Percentiles rank a stretch among this genome's conserved stretches.
Evolutionary conservation across 2,797 vertebrate genomes (phyloP).

Genomic region (Arremon aurantiirostris): DNA sequence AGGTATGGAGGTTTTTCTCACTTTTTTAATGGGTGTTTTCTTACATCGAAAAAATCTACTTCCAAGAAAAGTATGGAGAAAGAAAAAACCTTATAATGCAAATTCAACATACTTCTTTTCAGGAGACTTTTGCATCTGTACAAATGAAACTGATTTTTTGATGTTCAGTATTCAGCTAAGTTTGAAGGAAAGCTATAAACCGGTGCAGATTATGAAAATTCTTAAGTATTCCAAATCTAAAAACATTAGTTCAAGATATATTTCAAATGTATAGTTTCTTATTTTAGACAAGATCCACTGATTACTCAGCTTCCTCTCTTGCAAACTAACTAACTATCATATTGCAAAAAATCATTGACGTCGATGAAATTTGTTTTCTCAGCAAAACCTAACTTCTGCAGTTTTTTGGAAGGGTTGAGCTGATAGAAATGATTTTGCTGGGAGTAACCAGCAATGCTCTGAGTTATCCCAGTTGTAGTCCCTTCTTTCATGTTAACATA

Average conservation of each 20-base stretch:
- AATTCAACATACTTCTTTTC: not conserved
- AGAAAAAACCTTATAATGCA: not conserved
- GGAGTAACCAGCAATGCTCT: not conserved
- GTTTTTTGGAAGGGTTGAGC: not conserved
- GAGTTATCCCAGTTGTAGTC: not conserved
- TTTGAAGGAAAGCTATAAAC: not conserved
- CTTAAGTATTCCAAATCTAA: not conserved
- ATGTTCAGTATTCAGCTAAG: slow-evolving; percentile 12
- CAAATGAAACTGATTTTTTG: slow-evolving; percentile 57
- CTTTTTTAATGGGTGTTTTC: not conserved
- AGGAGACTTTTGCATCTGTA: slow-evolving; percentile 30
- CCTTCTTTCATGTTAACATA: not conserved
- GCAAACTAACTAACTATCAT: not conserved
- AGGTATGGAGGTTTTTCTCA: not conserved
- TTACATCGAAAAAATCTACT: not conserved
- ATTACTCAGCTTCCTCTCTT: slow-evolving; percentile 34
- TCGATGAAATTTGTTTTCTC: slow-evolving; percentile 1
- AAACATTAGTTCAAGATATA: not conserved
- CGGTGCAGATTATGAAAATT: not conserved
- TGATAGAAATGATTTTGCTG: not conserved
- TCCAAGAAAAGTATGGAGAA: not conserved
- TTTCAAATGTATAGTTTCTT: slow-evolving; percentile 12
- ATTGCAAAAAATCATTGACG: not conserved
- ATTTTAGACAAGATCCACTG: slow-evolving; percentile 43
- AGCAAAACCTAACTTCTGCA: not conserved